Evolutionary conservation across 1,140 invertebrate genomes (phyloP).

Genomic region (Adelges cooleyi): DNA sequence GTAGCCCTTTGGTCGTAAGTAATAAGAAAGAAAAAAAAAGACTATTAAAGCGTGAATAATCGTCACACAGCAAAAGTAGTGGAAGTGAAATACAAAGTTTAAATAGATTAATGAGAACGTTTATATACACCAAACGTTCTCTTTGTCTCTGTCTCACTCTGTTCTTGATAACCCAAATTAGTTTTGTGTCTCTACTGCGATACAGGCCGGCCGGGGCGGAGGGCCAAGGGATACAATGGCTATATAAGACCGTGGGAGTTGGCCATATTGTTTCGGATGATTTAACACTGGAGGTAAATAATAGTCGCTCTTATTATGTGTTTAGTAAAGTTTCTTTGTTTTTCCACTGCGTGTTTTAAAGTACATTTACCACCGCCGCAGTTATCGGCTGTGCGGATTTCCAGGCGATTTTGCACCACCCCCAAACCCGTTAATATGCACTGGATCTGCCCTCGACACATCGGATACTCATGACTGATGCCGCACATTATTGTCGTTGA

Average conservation of each 20-base stretch:
- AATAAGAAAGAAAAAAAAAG: too few relatives aligned
- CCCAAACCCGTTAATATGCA: too few relatives aligned
- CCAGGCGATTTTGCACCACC: too few relatives aligned
- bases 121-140: not conserved
- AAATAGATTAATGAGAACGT: constrained; percentile 24
- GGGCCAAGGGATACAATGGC: not conserved
- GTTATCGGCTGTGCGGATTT: not conserved
- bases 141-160: not conserved
- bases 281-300: constrained; percentile 26
- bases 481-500: too few relatives aligned
- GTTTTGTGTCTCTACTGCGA: not conserved
- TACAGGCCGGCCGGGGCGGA: not conserved
- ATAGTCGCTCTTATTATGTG: constrained; percentile 22
- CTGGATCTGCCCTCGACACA: too few relatives aligned
- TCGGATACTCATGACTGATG: too few relatives aligned
- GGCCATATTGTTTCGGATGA: constrained; percentile 24
- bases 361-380: not conserved
- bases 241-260: constrained; percentile 6
- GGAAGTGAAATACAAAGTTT: constrained; percentile 20
- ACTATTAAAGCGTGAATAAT: constrained; percentile 1
- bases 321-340: constrained; percentile 29
- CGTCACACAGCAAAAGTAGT: not conserved
- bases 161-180: constrained; percentile 15
- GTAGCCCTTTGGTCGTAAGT: too few relatives aligned
- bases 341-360: not conserved